Conservation (phyloP, 2,888 invertebrate genomes). For the Clepsis dumicolana region DNA sequence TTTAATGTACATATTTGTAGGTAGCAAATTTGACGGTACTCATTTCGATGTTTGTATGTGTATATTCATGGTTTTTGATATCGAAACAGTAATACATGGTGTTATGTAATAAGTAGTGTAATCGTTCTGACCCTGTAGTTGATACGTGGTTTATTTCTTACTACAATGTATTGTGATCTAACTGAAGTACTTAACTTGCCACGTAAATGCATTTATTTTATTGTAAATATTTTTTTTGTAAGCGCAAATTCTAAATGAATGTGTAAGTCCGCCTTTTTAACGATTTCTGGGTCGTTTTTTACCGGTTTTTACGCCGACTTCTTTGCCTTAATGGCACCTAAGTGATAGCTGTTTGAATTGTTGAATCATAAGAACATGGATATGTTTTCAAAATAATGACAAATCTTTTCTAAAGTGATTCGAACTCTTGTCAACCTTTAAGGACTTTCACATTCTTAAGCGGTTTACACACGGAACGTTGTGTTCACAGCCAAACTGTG, state of each 20-base stretch:
- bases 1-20: conserved; percentile 55
- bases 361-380: neutral
- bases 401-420: neutral
- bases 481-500: conserved; percentile 25
- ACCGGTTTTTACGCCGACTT: neutral
- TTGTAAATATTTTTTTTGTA: conserved; percentile 49
- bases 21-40: conserved; percentile 76
- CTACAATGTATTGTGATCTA: conserved; percentile 66
- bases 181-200: conserved; percentile 73
- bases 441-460: conserved; percentile 7
- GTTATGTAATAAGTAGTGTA: conserved; percentile 49
- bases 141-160: conserved; percentile 40
- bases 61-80: conserved; percentile 53
- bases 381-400: neutral
- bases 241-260: conserved; percentile 41
- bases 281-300: conserved; percentile 14
- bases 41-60: conserved; percentile 65
- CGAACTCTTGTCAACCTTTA: neutral
- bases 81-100: conserved; percentile 47
- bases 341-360: neutral
- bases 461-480: conserved; percentile 24
- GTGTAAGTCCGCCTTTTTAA: conserved; percentile 37
- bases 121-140: conserved; percentile 45
- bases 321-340: neutral
- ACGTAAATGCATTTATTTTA: conserved; percentile 60